These are phyloP conservation scores for Zaprionus capensis DNA, from an alignment of 1,140 invertebrate genomes.

Conservation along the genomic window DNA sequence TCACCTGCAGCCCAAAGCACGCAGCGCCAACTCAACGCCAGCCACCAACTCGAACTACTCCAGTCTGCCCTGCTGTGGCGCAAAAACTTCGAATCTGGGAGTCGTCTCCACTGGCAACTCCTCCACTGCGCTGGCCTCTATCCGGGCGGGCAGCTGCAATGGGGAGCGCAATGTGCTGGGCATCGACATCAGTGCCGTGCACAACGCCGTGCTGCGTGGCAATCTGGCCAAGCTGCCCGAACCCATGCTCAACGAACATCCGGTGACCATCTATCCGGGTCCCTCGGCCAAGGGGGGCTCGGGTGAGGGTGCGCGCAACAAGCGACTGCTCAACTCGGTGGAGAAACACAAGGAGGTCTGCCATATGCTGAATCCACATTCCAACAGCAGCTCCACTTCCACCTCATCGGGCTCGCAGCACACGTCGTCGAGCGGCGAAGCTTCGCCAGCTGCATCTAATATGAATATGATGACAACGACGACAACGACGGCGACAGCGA, in stretches of 20 bases:
- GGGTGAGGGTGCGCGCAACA: slow-evolving; percentile 63
- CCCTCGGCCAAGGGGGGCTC: slow-evolving; percentile 54
- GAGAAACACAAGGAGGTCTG: slow-evolving; percentile 91
- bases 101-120: slow-evolving; percentile 34
- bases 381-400: slow-evolving; percentile 62
- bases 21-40: slow-evolving; percentile 67
- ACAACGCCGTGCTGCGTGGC: slow-evolving; percentile 81
- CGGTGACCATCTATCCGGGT: slow-evolving; percentile 87
- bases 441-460: slow-evolving; percentile 64
- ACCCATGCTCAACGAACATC: slow-evolving; percentile 86
- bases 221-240: slow-evolving; percentile 80
- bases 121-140: slow-evolving; percentile 46
- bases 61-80: slow-evolving; percentile 81
- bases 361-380: slow-evolving; percentile 84
- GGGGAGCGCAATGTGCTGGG: slow-evolving; percentile 77
- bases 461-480: slow-evolving; percentile 41
- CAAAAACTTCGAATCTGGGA: slow-evolving; percentile 55
- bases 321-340: slow-evolving; percentile 88
- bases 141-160: slow-evolving; percentile 70
- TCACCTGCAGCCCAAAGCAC: slow-evolving; percentile 72
- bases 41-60: slow-evolving; percentile 78
- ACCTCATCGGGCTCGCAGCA: slow-evolving; percentile 61
- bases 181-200: slow-evolving; percentile 83
- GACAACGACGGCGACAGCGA: background rate
- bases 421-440: slow-evolving; percentile 68